Percentiles rank a stretch among this genome's conserved stretches.
Conservation (phyloP, 2,888 invertebrate species). For the Aphidoletes aphidimyza region DNA sequence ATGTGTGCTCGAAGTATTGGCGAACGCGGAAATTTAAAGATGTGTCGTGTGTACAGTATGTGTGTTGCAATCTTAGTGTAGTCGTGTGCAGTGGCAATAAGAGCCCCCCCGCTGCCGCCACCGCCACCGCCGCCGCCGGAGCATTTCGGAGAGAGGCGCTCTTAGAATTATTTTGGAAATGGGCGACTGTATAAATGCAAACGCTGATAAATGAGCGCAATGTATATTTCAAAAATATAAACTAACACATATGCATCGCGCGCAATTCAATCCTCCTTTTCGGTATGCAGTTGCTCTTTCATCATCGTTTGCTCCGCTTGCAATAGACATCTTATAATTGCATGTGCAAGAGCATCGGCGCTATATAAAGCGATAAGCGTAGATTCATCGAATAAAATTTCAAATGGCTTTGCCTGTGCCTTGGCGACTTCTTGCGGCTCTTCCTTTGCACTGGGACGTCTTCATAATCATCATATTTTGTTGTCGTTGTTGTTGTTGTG, state of each 20-base stretch:
- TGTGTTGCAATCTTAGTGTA: constrained; percentile 4
- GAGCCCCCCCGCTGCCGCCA: too few species aligned
- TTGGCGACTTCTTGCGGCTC: not conserved
- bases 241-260: constrained; percentile 22
- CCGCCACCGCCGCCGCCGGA: too few species aligned
- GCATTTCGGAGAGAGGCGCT: too few species aligned
- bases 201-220: constrained; percentile 31
- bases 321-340: constrained; percentile 42
- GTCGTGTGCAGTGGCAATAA: not conserved
- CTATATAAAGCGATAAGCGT: constrained; percentile 21
- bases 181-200: not conserved
- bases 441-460: not conserved
- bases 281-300: not conserved
- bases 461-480: not conserved
- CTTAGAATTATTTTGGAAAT: not conserved
- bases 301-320: not conserved
- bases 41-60: not conserved
- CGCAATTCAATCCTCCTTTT: not conserved
- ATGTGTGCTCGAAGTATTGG: constrained; percentile 20
- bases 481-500: not conserved
- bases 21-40: constrained; percentile 18
- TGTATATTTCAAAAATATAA: constrained; percentile 40
- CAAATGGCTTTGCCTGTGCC: too few species aligned
- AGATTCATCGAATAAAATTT: not conserved
- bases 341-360: not conserved